Evolutionary conservation across 1,140 invertebrate species (phyloP), one percentile per base, ranked within the genome.

Genomic region (Drosophila repletoides): DNA sequence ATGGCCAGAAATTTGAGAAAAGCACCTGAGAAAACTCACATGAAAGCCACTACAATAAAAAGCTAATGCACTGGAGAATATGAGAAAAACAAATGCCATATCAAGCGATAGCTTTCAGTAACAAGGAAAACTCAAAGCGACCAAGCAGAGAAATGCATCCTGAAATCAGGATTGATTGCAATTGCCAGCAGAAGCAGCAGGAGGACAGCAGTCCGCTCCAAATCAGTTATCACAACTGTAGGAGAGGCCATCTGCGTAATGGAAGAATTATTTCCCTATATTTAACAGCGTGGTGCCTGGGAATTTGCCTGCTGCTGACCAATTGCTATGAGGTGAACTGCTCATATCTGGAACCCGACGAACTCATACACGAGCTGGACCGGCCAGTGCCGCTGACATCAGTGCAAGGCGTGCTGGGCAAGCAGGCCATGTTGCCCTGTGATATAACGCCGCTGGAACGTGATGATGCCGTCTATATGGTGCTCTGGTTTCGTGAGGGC

Each of bases 401-500:
- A 70, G 95, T 96, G 58, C 94, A 95, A 88, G 96, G 95, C 24
- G 95, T 97, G 5, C 91, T 95, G 45, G 94, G 93, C 5, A 93
- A 94, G 88, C 95, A 94, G 80, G 94, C 94, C 3, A 93, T 93
- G 60, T 91, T 97, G 38, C 96, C 96, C 3, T 97, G 96, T 91
- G 95, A 97, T 90, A 95, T 96, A 65, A 93, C 94, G 68, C 94
- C 95, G 1, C 92, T 93, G 61, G 94, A 95, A 60, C 91, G 93
- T 31, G 94, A 95, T 84, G 95, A 97, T 91, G 93, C 93, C 2
- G 94, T 96, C 34, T 95, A 95, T 48, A 96, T 97, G 94, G 95
- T 97, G 43, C 92, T 97, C 3, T 97, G 95, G 95, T 96, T 96
- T 90, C 95, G 95, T 88, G 95, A 95, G 88, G 93, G 94, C 31